A percentile compares a stretch with the other conserved stretches of the same genome.
phyloP scores from a whole-genome alignment of 2,797 vertebrate species.

The Emydoidea blandingii region DNA sequence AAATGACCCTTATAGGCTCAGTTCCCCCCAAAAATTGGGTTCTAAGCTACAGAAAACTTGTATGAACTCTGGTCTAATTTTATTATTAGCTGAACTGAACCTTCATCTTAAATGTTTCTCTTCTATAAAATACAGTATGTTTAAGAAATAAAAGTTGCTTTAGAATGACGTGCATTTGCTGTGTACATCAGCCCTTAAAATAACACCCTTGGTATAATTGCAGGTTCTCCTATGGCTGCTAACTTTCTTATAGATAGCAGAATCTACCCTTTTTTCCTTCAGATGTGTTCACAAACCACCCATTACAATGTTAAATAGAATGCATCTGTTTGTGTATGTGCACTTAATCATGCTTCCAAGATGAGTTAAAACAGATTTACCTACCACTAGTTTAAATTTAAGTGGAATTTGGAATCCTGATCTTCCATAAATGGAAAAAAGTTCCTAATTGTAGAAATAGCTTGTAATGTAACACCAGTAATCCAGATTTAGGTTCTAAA shows the following conservation, averaged over 20 bases:
- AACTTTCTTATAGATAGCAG: background rate
- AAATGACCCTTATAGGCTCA: background rate
- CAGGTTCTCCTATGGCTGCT: background rate
- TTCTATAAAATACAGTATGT: background rate
- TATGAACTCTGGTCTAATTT: background rate
- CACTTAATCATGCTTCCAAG: background rate
- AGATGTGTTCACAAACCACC: background rate
- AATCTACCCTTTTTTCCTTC: background rate
- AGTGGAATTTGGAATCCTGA: background rate
- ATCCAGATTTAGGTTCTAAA: background rate
- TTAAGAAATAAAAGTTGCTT: background rate
- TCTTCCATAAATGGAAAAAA: background rate
- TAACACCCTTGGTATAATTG: background rate
- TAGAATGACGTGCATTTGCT: background rate
- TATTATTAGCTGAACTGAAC: background rate
- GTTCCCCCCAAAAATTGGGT: accelerated
- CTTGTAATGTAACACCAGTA: background rate
- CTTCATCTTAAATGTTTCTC: background rate
- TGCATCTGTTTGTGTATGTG: background rate
- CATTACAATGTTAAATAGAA: background rate
- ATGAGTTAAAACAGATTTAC: background rate
- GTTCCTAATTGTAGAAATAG: background rate
- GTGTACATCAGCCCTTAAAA: background rate
- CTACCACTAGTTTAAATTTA: background rate
- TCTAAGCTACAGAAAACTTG: background rate